phyloP scores from a whole-genome alignment of 1,140 invertebrate species.

The Hylaeus anthracinus region DNA sequence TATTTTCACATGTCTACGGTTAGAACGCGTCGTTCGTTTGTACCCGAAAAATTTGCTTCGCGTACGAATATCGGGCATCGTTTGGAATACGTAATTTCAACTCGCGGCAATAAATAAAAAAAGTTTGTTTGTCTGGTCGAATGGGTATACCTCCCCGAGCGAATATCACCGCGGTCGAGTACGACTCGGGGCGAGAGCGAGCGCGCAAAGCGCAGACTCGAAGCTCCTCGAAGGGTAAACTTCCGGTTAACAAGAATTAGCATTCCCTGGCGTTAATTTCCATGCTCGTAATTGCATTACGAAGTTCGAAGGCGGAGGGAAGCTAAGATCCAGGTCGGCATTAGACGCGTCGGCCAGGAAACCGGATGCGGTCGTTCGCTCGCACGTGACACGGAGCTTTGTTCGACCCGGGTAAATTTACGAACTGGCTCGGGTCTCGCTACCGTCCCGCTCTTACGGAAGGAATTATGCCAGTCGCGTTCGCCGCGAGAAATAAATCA shows the following conservation, averaged over 20 bases:
- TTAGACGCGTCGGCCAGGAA: not conserved
- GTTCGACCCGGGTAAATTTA: not conserved
- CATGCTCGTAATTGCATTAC: not conserved
- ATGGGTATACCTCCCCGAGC: too few species aligned
- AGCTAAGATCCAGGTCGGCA: not conserved
- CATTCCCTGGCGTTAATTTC: conserved; percentile 25
- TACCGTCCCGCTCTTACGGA: not conserved
- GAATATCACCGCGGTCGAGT: not conserved
- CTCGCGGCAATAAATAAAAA: too few species aligned
- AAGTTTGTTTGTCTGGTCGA: too few species aligned
- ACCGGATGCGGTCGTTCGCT: not conserved
- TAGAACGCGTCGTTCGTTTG: too few species aligned
- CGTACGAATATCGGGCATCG: too few species aligned
- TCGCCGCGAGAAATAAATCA: not conserved
- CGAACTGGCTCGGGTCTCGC: not conserved
- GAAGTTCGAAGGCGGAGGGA: not conserved
- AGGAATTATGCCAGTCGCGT: not conserved
- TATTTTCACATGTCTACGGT: too few species aligned
- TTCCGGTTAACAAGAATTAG: conserved; percentile 19
- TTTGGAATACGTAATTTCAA: too few species aligned
- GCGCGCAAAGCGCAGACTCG: not conserved
- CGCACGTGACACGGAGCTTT: conserved; percentile 1
- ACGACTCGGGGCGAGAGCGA: not conserved
- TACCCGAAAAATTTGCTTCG: too few species aligned
- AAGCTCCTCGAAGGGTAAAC: not conserved